Conservation (phyloP, 2,888 invertebrate genomes). For the Acholoe squamosa region DNA sequence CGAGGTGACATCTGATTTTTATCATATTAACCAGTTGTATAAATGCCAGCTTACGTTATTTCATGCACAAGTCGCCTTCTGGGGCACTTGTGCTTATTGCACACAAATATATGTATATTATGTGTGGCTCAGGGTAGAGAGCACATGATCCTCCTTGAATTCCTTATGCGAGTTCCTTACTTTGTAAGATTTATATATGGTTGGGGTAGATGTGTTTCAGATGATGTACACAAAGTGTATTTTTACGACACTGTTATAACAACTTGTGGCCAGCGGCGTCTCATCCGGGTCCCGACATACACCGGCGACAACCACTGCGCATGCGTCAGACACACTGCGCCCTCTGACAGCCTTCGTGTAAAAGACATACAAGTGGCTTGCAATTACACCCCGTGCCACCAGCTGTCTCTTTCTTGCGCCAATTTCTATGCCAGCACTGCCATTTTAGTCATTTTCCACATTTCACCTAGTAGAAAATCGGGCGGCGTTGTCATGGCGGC, state of each 20-base stretch:
- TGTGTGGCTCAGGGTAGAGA: too few relatives aligned
- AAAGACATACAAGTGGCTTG: conserved; percentile 61
- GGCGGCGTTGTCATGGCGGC: conserved; percentile 55
- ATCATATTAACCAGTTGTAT: too few relatives aligned
- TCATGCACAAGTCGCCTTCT: too few relatives aligned
- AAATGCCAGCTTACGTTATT: too few relatives aligned
- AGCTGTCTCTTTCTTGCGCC: conserved; percentile 60
- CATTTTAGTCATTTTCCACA: conserved; percentile 63
- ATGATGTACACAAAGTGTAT: too few relatives aligned
- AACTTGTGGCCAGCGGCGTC: conserved; percentile 1
- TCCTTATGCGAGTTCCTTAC: too few relatives aligned
- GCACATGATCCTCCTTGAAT: too few relatives aligned
- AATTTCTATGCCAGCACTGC: conserved; percentile 61
- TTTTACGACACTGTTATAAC: not conserved
- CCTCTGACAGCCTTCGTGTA: conserved; percentile 53
- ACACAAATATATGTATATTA: too few relatives aligned
- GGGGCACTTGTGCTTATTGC: too few relatives aligned
- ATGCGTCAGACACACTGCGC: conserved; percentile 23
- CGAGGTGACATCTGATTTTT: too few relatives aligned
- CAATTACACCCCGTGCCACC: conserved; percentile 58
- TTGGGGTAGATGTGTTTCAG: too few relatives aligned
- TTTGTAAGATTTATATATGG: too few relatives aligned
- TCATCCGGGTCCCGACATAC: not conserved
- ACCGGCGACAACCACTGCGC: conserved; percentile 9
- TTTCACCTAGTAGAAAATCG: conserved; percentile 59